These are phyloP conservation scores for Eremophila alpestris DNA, from an alignment of 2,797 vertebrate species.

Conservation along the genomic window DNA sequence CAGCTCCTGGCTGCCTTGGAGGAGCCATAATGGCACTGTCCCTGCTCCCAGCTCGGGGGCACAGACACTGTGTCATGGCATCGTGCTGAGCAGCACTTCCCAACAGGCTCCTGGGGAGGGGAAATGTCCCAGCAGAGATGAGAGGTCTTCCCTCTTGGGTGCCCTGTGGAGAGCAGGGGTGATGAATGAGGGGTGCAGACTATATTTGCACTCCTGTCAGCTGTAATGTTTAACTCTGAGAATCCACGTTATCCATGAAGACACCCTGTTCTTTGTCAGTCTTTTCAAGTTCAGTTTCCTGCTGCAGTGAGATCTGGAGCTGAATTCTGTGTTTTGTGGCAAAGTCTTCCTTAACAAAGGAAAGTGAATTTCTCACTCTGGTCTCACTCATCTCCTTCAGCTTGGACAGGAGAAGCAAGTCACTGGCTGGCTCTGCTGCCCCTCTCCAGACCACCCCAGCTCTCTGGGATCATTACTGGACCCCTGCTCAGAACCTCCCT, in stretches of 20 bases:
- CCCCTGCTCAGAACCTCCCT: background rate
- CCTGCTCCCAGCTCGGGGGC: accelerated
- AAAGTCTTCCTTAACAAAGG: background rate
- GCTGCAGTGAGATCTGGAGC: background rate
- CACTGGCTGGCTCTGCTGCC: accelerated
- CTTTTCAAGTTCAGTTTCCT: background rate
- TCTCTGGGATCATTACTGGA: background rate
- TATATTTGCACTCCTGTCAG: background rate
- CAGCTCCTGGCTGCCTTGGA: background rate
- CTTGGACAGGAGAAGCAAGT: background rate
- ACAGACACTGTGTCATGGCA: background rate
- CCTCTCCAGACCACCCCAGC: background rate
- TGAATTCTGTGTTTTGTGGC: background rate
- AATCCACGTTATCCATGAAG: background rate
- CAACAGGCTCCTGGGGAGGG: background rate
- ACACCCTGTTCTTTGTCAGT: background rate
- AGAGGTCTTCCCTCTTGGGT: accelerated
- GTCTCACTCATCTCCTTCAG: background rate
- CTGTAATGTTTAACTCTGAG: background rate
- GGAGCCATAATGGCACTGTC: background rate
- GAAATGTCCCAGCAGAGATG: accelerated
- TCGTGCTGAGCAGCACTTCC: background rate
- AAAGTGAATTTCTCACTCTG: background rate
- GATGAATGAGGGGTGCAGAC: background rate
- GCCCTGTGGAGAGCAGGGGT: background rate